Percentiles rank a stretch among this genome's conserved stretches.
Evolutionary conservation across 2,797 vertebrate genomes (phyloP).

Genomic region (Neosilurus hyrtlii): DNA sequence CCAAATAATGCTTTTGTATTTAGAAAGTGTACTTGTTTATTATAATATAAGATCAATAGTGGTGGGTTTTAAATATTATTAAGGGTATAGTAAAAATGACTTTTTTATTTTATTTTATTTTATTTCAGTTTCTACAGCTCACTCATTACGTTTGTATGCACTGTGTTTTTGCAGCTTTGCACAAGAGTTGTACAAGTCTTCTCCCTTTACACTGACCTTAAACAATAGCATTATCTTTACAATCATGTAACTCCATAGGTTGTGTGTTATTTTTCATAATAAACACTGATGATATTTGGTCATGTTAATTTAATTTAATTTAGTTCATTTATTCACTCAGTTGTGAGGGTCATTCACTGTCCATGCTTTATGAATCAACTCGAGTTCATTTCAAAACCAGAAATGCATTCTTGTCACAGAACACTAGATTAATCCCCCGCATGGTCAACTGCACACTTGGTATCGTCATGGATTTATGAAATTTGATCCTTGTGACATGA

Average conservation of each 20-base stretch:
- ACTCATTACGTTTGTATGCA: not conserved
- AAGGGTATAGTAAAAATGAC: constrained; percentile 9
- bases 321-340: not conserved
- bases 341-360: not conserved
- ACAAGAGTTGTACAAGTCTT: not conserved
- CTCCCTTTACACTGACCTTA: not conserved
- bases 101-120: not conserved
- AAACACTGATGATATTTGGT: constrained; percentile 1
- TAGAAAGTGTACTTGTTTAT: constrained; percentile 34
- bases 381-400: not conserved
- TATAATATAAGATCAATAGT: not conserved
- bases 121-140: not conserved
- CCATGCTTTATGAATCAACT: not conserved
- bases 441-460: too few relatives aligned
- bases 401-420: too few relatives aligned
- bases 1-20: constrained; percentile 10
- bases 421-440: too few relatives aligned
- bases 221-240: not conserved
- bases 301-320: too few relatives aligned
- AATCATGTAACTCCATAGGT: constrained; percentile 24
- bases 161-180: constrained; percentile 36
- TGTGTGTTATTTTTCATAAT: constrained; percentile 2
- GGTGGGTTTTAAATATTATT: constrained; percentile 12
- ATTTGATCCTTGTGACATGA: too few relatives aligned
- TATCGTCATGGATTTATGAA: too few relatives aligned